Conservation (phyloP, 2,888 invertebrate species). For the Leistus spinibarbis region DNA sequence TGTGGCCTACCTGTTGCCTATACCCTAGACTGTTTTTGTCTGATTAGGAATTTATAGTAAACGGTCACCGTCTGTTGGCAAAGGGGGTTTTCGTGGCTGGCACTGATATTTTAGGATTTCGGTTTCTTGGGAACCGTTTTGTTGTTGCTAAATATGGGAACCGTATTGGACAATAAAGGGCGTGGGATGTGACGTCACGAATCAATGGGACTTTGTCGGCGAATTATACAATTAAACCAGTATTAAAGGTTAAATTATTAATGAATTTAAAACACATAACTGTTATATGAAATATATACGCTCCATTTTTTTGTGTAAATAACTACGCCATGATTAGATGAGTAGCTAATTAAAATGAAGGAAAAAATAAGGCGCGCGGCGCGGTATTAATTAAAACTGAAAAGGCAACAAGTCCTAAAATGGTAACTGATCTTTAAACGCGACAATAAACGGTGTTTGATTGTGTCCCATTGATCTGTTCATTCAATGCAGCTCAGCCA, state of each 20-base stretch:
- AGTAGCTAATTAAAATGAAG: not conserved
- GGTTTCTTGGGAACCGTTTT: slow-evolving; percentile 29
- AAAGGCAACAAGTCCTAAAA: not conserved
- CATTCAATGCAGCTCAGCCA: not conserved
- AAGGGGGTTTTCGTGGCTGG: slow-evolving; percentile 19
- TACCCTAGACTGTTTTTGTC: slow-evolving; percentile 20
- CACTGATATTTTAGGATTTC: slow-evolving; percentile 24
- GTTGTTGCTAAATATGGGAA: slow-evolving; percentile 35
- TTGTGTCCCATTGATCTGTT: not conserved
- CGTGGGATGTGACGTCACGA: not conserved
- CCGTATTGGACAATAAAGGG: not conserved
- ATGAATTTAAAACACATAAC: too few relatives aligned
- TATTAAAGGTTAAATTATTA: too few relatives aligned
- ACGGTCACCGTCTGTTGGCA: slow-evolving; percentile 10
- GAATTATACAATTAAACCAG: not conserved
- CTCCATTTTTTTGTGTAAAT: too few relatives aligned
- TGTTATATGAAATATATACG: too few relatives aligned
- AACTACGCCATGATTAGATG: not conserved
- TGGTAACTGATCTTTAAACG: not conserved
- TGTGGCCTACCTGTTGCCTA: slow-evolving; percentile 56
- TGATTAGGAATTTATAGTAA: not conserved
- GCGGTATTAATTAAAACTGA: not conserved
- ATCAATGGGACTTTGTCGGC: not conserved
- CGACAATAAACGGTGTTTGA: not conserved
- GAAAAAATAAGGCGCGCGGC: not conserved